Base-by-base conservation (phyloP, 2,888 invertebrate genomes). In the Drosophila anomalata region DNA sequence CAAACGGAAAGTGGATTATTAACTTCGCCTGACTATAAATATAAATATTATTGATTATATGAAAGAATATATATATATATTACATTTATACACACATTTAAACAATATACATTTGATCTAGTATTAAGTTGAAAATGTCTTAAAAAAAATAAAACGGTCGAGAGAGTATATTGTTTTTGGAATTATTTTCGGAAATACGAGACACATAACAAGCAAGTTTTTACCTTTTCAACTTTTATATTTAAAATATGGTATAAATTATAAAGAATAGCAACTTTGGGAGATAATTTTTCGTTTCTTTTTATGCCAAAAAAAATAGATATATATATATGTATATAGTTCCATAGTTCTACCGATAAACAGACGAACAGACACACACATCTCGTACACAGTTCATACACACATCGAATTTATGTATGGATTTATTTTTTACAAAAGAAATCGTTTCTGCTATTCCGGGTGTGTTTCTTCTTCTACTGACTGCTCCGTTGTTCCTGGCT, bases 401-500 rank as follows among this genome's bases (percentile, higher is more conserved):
- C 24, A 41, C 53, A 12, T 26, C 1, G 20, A 20, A 3, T 4
- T n/a, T 31, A 29, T 22, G 47, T 17, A 14, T 47, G 26, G 46
- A 36, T 60, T 46, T 56, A 58, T 58, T 61, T 31, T 17, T 17
- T 17, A 17, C 17, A 17, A 22, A 39, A 61, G 39, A 57, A 57
- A 11, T 22, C 14, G 36, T 41, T 36, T 12, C 12, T 22, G 46
- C n/a, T 53, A 26, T 47, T 33, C 33, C 4, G 24, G 31, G 36
- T 39, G 46, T 20, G 12, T 3, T n/a, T n/a, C n/a, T n/a, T 36
- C n/a, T 36, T 12, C 44, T 33, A 17, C 17, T 17, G 17, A 17
- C 22, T 56, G 26, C 48, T 42, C 72, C 85, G 84, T 89, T 78
- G 22, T 89, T 78, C 29, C 29, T 24, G 22, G 9, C 17, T 17